Percentiles rank a stretch among this genome's conserved stretches.
These are phyloP conservation scores for Trichonephila clavipes DNA, from an alignment of 1,140 invertebrate genomes.

Conservation along the genomic window DNA sequence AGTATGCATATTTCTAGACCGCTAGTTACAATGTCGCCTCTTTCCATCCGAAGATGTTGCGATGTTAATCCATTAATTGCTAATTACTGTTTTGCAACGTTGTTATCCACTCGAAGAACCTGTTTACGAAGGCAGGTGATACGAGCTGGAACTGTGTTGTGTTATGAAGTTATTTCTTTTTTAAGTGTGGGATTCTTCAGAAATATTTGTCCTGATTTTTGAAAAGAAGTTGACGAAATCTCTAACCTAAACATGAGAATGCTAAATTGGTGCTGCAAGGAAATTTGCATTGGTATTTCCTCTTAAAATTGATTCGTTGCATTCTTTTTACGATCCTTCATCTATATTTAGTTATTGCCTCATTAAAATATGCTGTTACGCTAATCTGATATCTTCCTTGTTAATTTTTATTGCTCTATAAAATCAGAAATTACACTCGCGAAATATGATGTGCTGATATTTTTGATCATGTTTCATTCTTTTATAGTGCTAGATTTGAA, in stretches of 20 bases:
- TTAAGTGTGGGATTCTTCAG: background rate
- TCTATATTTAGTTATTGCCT: background rate
- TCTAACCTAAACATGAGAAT: background rate
- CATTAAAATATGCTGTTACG: background rate
- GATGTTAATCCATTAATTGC: background rate
- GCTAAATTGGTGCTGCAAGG: background rate
- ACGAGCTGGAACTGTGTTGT: background rate
- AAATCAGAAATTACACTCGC: background rate
- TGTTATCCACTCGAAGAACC: background rate
- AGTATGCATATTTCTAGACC: no score
- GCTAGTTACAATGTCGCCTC: background rate
- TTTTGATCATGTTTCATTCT: no score
- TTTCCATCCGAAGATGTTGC: background rate
- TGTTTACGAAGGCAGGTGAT: background rate
- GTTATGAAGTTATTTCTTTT: background rate
- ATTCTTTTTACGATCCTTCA: background rate
- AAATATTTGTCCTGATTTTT: background rate
- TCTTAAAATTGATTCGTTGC: no score
- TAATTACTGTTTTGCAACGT: slow-evolving; percentile 9
- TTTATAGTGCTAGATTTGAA: no score
- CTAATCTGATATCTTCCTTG: background rate
- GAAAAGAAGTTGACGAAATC: background rate
- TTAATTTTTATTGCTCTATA: background rate
- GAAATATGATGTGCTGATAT: no score
- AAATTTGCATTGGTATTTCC: background rate